Percentiles rank a stretch among this genome's conserved stretches.
Conservation (phyloP, 64 coral and sea anemone genomes). For the Anthopleura sola region DNA sequence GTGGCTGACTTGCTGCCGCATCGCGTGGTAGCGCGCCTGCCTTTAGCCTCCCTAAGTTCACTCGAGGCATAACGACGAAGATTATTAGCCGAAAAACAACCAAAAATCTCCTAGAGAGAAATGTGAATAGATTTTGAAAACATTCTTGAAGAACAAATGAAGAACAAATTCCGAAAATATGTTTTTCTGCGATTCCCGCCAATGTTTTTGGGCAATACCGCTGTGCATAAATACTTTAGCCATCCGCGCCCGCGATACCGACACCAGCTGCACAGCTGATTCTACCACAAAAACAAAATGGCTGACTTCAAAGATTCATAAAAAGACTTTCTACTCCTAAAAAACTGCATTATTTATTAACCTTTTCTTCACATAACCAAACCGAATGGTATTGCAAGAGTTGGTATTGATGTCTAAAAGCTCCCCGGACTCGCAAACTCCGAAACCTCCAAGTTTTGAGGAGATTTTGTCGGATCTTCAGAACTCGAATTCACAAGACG, state of each 20-base stretch:
- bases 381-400: conserved; percentile 28
- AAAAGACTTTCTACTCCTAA: background rate
- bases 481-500: conserved; percentile 22
- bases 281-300: background rate
- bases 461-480: conserved; percentile 49
- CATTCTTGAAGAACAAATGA: background rate
- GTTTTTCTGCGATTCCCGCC: background rate
- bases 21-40: background rate
- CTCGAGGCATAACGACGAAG: background rate
- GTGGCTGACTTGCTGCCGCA: background rate
- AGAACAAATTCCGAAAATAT: background rate
- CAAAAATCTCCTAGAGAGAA: background rate
- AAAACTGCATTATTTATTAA: background rate
- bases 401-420: conserved; percentile 31
- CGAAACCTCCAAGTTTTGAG: conserved; percentile 41
- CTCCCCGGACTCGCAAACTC: conserved; percentile 1
- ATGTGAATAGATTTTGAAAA: background rate
- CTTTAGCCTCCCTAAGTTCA: conserved; percentile 34
- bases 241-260: background rate
- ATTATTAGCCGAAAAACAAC: background rate
- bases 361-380: background rate
- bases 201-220: background rate
- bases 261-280: conserved; percentile 18
- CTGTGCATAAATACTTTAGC: background rate
- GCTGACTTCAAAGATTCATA: background rate